Evolutionary conservation across 2,113 vertebrate genomes (phyloP), one percentile per base, ranked within the genome.

Genomic region (Oriolus oriolus): DNA sequence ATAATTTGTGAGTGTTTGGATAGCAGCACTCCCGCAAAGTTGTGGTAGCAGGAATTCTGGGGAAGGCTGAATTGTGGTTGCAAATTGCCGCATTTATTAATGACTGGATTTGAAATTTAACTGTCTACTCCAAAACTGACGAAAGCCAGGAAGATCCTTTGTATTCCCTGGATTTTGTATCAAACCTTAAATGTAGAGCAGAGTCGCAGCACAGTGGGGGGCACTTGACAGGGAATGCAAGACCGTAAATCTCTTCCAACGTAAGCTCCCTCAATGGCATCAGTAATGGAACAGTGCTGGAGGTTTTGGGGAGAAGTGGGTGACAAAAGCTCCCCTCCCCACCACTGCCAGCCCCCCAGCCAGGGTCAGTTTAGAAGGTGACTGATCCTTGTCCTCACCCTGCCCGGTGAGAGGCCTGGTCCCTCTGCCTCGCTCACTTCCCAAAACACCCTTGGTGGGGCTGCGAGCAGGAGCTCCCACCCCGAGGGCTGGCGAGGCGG

Each of bases 161-260:
- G 9, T 77, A 61, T 95, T 93, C 75, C 33, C 60, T 60, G 63
- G 75, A 88, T 95, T 94, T 94, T 75, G 78, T 92, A 87, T 79
- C 87, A 93, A 88, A 68, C 54, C 35, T 86, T 86, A 91, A 92
- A 74, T 64, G 47, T 2, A 37, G 52, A 73, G 37, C 18, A 11
- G 16, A 95, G 54, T 90, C 92, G 52, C 5, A 90, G 75, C 87
- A 74, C 93, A 35, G 71, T 9, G 19, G 53, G 79, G 42, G 28
- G 37, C 50, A 60, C 76, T 90, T 41, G 33, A 85, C 37, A 35
- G 44, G 44, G 87, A 95, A 84, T 11, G 16, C 47, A 90, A 77
- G 79, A 37, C 61, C 3, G 3, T 50, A 85, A 83, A 83, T 24
- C 31, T 80, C 56, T 88, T 94, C 95, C 71, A 91, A 37, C 0